Evolutionary conservation across 2,113 vertebrate species (phyloP), one percentile per base, ranked within the genome.

Genomic region (Martes martes): DNA sequence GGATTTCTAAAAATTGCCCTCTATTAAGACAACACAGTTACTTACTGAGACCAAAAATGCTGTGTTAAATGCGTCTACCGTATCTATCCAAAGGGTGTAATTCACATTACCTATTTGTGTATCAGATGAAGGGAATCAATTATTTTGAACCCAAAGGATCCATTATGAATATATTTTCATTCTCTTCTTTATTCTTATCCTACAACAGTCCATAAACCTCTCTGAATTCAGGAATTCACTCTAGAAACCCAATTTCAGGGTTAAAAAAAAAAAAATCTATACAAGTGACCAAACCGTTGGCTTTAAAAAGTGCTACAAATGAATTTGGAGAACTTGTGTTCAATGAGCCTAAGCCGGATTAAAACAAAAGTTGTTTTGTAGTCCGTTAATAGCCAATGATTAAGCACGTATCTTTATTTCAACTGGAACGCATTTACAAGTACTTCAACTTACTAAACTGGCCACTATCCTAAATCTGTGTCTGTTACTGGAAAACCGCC

Each of bases 301-400:
- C 76, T 69, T 88, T 93, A 84, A 82, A 71, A 63, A 79, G 13
- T 86, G 8, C 96, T 89, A 33, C 57, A 63, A 67, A 45, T 65
- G 74, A 88, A 86, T 87, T 69, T 80, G 33, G 85, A 89, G 76
- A 95, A 93, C 78, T 84, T 89, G 92, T 71, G 89, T 63, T 91
- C 47, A 65, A 36, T 3, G 87, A 47, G 50, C 65, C 87, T 55
- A 89, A 42, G 31, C 52, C 15, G 83, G 83, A 97, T 80, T 96
- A 95, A 96, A 98, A 97, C 96, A 97, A 94, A 95, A 95, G 97
- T 96, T 83, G 97, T 97, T 97, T 94, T 94, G 97, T 95, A 57
- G 78, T 94, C 95, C 92, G 96, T 97, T 97, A 96, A 97, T 90
- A 97, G 92, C 92, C 76, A 92, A 94, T 88, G 96, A 98, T 97